Base-by-base conservation (phyloP, 2,888 invertebrate species). In the Polyploca ridens region DNA sequence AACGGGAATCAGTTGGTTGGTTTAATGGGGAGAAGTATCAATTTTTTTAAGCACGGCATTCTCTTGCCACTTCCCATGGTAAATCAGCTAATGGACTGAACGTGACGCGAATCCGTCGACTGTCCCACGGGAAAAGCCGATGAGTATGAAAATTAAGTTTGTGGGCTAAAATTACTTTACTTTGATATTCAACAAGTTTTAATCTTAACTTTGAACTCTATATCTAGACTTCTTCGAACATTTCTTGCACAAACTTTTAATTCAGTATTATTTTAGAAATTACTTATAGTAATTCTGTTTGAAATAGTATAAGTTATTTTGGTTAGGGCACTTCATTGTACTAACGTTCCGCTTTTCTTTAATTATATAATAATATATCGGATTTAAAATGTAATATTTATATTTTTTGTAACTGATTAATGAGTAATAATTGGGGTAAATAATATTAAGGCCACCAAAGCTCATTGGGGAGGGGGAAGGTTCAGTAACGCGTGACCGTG, bases 21-120 rank as follows among this genome's bases (percentile, higher is more conserved):
- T 63, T 71, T 68, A 76, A 75, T 69, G 66, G 64, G 69, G 65
- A 67, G 66, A 70, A 73, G 71, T 76, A 81, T 78, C 65, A 75
- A 73, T 70, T 79, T 78, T 78, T 78, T 78, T 7, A 78, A 77
- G 74, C 77, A 76, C 72, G 69, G 69, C 70, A 78, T 79, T 83
- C 77, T 76, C 73, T 73, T 75, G 78, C 79, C 80, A 81, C 85
- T 86, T 86, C 83, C 83, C 84, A 82, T 83, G 84, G 78, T 77
- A 84, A 89, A 87, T 86, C 87, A 87, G 84, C 83, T 88, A 87
- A 88, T 88, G 87, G 84, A 84, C 75, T 78, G 82, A 74, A 85
- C 88, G 88, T 88, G 87, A 82, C 81, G 72, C 64, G 85, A 88
- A 87, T 87, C 69, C 72, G 65, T 67, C 64, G 60, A 35, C 41